These are phyloP conservation scores for Melipona bicolor DNA, from an alignment of 2,888 invertebrate species.

Conservation along the genomic window DNA sequence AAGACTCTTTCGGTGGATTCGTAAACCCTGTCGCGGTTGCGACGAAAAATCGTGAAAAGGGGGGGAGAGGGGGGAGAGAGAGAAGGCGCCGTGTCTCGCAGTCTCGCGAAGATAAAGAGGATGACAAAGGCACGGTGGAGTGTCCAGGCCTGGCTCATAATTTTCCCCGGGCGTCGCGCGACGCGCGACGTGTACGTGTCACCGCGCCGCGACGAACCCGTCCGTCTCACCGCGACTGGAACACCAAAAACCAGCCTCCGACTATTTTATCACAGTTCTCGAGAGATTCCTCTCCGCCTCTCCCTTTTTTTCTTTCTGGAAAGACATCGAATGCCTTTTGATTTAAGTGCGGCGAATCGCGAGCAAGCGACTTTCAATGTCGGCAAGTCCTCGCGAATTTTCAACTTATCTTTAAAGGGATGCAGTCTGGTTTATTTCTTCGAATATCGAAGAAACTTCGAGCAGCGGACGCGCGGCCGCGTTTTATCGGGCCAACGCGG, in stretches of 20 bases:
- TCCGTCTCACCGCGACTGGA: slow-evolving; percentile 75
- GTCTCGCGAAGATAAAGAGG: slow-evolving; percentile 23
- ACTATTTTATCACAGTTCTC: slow-evolving; percentile 53
- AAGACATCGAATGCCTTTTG: neutral
- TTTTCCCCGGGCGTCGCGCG: slow-evolving; percentile 77
- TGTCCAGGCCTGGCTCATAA: slow-evolving; percentile 80
- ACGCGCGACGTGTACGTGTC: slow-evolving; percentile 81
- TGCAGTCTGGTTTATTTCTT: no score
- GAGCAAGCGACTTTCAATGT: neutral
- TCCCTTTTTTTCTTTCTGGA: neutral
- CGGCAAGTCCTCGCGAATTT: neutral
- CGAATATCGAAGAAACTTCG: slow-evolving; percentile 27
- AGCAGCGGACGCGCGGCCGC: slow-evolving; percentile 26
- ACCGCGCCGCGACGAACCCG: slow-evolving; percentile 80
- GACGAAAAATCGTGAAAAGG: neutral
- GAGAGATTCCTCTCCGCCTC: neutral
- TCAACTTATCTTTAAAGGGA: no score
- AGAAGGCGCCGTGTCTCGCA: neutral
- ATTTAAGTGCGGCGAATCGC: neutral
- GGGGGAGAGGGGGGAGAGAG: neutral
- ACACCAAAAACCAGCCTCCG: slow-evolving; percentile 50
- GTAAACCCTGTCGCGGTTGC: slow-evolving; percentile 7
- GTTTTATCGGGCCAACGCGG: slow-evolving; percentile 65
- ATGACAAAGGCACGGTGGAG: slow-evolving; percentile 42
- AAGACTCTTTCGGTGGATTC: neutral